Evolutionary conservation across 2,888 invertebrate species (phyloP).

Genomic region (Oscheius sp.): DNA sequence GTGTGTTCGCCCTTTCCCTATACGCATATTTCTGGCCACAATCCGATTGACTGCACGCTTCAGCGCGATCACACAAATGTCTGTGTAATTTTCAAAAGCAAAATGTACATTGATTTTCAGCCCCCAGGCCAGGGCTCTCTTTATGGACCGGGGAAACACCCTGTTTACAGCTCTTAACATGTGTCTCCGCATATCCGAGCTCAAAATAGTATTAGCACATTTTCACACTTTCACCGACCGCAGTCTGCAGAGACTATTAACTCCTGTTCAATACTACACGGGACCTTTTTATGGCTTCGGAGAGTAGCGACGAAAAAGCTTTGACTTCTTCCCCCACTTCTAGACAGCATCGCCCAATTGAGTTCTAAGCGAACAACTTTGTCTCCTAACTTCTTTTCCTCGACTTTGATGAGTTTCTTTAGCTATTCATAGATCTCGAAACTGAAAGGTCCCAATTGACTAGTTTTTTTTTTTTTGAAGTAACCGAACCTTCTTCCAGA

Average conservation of each 20-base stretch:
- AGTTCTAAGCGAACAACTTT: conserved; percentile 15
- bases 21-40: not conserved
- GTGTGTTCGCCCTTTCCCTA: not conserved
- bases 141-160: conserved; percentile 6
- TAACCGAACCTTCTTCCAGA: not conserved
- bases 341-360: conserved; percentile 9
- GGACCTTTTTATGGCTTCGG: not conserved
- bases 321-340: not conserved
- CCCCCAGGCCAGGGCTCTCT: not conserved
- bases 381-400: conserved; percentile 7
- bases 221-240: not conserved
- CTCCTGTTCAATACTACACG: no score
- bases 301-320: not conserved
- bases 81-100: not conserved
- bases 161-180: conserved; percentile 21
- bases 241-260: not conserved
- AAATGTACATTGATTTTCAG: not conserved
- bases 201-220: not conserved
- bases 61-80: not conserved
- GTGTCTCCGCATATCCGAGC: not conserved
- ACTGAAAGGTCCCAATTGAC: not conserved
- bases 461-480: not conserved
- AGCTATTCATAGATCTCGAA: not conserved
- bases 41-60: not conserved
- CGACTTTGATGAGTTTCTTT: conserved; percentile 2